Percentiles rank a stretch among this genome's conserved stretches.
These are phyloP conservation scores for Cnemophilus loriae DNA, from an alignment of 2,113 vertebrate genomes.

Conservation along the genomic window DNA sequence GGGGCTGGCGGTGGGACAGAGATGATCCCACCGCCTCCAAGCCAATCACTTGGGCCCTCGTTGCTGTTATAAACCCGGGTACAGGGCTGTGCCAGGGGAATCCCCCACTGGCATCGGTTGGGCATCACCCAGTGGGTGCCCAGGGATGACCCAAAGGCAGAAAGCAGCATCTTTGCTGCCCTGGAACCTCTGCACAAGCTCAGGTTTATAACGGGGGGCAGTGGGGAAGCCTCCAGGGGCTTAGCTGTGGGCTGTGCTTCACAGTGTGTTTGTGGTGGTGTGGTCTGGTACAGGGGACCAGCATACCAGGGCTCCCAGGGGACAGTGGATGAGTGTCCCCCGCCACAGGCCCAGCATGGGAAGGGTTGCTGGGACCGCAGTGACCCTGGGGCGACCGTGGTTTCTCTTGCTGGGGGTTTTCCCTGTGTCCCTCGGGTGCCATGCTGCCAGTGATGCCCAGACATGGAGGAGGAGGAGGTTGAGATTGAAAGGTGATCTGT, in stretches of 20 bases:
- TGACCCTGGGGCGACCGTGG: background rate
- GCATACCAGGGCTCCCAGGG: background rate
- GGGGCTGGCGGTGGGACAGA: background rate
- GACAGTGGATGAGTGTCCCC: background rate
- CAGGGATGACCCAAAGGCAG: background rate
- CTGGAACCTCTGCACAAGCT: background rate
- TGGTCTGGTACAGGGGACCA: background rate
- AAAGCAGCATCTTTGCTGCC: background rate
- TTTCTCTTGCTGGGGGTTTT: background rate
- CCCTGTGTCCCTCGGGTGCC: background rate
- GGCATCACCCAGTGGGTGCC: background rate
- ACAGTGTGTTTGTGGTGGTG: background rate
- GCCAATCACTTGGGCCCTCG: background rate
- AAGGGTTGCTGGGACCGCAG: background rate
- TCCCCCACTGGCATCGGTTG: fast-evolving
- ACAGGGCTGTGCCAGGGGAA: background rate
- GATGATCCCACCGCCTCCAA: background rate
- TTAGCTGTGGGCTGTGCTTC: background rate
- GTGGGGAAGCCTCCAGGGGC: background rate
- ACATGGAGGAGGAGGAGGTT: background rate
- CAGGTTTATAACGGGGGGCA: background rate
- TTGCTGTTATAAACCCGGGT: background rate
- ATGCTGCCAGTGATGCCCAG: background rate
- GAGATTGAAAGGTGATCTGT: background rate
- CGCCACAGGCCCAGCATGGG: fast-evolving